Conservation (phyloP, 2,888 invertebrate genomes). For the Mechanitis mazaeus region DNA sequence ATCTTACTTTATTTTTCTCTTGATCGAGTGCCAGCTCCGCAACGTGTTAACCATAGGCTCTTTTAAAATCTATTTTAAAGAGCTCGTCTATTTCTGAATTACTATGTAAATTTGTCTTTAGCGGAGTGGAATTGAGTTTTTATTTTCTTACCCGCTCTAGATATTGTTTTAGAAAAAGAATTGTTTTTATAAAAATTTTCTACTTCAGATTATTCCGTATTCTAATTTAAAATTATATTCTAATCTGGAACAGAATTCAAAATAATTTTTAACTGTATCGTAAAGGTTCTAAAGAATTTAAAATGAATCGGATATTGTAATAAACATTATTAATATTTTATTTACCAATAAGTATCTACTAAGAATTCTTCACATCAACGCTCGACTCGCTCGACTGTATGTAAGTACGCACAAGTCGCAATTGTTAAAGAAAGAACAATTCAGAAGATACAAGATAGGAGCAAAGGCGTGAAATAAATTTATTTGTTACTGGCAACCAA, state of each 20-base stretch:
- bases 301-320: neutral
- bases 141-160: conserved; percentile 19
- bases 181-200: too few relatives aligned
- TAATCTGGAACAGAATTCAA: too few relatives aligned
- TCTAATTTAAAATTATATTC: too few relatives aligned
- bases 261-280: too few relatives aligned
- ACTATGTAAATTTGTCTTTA: conserved; percentile 30
- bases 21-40: conserved; percentile 29
- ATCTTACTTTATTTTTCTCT: conserved; percentile 36
- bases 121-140: conserved; percentile 34
- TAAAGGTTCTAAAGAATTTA: too few relatives aligned
- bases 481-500: conserved; percentile 55
- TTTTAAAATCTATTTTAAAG: conserved; percentile 27
- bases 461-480: conserved; percentile 61
- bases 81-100: conserved; percentile 29
- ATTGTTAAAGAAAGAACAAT: conserved; percentile 66
- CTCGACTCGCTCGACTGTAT: conserved; percentile 41
- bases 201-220: too few relatives aligned
- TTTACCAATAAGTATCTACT: conserved; percentile 3
- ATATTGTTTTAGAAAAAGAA: conserved; percentile 10
- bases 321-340: neutral
- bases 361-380: conserved; percentile 16
- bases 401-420: conserved; percentile 52
- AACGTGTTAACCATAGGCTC: conserved; percentile 30
- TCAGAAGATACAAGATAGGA: conserved; percentile 65